Base-by-base conservation (phyloP, 1,140 invertebrate genomes). In the Phthorimaea operculella region DNA sequence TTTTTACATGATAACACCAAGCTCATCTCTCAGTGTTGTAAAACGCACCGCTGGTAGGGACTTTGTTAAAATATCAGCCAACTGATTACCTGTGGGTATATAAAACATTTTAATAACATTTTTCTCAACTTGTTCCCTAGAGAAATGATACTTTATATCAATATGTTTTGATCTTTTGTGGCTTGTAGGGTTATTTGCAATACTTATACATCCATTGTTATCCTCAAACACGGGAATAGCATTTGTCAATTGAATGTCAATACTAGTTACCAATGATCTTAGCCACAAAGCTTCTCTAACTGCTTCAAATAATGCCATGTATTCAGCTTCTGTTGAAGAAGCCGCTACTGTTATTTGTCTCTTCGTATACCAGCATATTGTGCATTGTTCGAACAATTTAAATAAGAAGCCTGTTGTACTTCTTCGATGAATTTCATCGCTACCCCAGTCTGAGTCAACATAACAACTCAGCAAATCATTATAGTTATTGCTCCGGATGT, bases 261-360 rank as follows among this genome's bases (percentile, higher is more conserved):
- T 54, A 48, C 53, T 60, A 28, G 1, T 28, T 44, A 21, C 15
- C 15, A 62, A 52, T 12, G 68, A 54, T 21, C 58, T 64, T 14
- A 64, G 28, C 68, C 66, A 76, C 0, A 68, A 39, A 11, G 63
- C 68, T 63, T 75, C 68, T 56, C 39, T 65, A 21, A 63, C 64
- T 34, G 64, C 64, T 59, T 71, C 68, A 56, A 16, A 68, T 4
- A 74, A 54, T 7, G 77, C 68, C 53, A 81, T 51, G 68, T n/a
- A n/a, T n/a, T n/a, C n/a, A n/a, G n/a, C n/a, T n/a, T n/a, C n/a
- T n/a, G n/a, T n/a, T n/a, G n/a, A 79, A 16, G 71, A 85, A 16
- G 64, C 51, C 33, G 72, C 67, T 2, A 82, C 71, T n/a, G 63
- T 65, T 33, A 42, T 18, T 52, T 84, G 72, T 58, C 61, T 72